Conservation (phyloP, 2,797 vertebrate species). For the Perodicticus potto region DNA sequence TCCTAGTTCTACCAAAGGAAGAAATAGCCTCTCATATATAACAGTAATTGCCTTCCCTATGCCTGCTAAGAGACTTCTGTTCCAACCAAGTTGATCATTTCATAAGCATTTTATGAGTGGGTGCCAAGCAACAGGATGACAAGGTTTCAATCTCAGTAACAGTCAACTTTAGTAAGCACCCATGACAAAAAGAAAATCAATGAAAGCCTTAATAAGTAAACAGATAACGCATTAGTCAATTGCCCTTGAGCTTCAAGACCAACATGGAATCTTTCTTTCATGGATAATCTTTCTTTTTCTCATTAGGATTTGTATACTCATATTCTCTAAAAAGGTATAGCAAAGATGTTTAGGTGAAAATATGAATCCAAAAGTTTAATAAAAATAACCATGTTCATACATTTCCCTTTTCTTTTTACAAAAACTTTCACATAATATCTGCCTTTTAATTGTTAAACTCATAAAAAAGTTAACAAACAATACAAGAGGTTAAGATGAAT, state of each 20-base stretch:
- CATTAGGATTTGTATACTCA: not conserved
- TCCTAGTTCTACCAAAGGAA: not conserved
- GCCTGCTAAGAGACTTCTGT: not conserved
- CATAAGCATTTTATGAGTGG: not conserved
- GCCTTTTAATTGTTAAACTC: slow-evolving; percentile 12
- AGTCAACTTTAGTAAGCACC: slow-evolving; percentile 14
- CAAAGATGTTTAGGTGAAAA: slow-evolving; percentile 1
- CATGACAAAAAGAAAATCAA: slow-evolving; percentile 23
- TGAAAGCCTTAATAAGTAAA: not conserved
- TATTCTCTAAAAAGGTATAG: not conserved
- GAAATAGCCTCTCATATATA: not conserved
- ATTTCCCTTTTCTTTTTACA: slow-evolving; percentile 41
- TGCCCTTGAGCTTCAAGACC: not conserved
- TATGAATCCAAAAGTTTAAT: not conserved
- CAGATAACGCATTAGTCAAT: not conserved
- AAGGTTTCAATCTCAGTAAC: slow-evolving; percentile 7
- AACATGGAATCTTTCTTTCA: slow-evolving; percentile 8
- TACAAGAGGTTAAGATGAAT: slow-evolving; percentile 29
- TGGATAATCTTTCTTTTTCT: not conserved
- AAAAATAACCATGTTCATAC: not conserved
- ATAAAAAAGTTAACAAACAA: slow-evolving; percentile 9
- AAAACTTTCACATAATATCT: not conserved
- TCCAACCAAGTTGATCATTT: not conserved
- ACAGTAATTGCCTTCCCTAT: not conserved
- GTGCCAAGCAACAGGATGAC: not conserved